Evolutionary conservation across 2,888 invertebrate species (phyloP).

Genomic region (Ophion ellenae): DNA sequence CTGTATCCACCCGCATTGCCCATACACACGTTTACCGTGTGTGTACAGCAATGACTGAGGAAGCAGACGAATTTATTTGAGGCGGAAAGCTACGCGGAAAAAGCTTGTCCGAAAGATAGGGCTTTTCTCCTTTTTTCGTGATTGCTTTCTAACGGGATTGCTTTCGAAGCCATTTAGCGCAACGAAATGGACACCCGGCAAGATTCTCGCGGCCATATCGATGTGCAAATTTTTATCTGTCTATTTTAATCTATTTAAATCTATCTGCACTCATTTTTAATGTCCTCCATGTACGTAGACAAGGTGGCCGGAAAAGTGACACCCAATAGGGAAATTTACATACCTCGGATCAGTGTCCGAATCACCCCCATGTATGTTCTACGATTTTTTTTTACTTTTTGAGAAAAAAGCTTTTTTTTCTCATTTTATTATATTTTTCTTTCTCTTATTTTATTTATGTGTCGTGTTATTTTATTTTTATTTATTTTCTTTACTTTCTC

Average conservation of each 20-base stretch:
- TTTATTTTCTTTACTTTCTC: no score
- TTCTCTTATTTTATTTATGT: no score
- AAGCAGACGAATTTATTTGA: constrained; percentile 59
- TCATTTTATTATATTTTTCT: no score
- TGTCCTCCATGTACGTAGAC: no score
- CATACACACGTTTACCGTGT: background rate
- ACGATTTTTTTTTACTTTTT: no score
- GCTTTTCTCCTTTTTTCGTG: constrained; percentile 57
- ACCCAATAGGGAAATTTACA: no score
- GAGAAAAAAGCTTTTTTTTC: no score
- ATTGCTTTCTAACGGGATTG: constrained; percentile 63
- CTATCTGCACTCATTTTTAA: background rate
- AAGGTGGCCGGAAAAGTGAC: no score
- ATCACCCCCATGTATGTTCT: no score
- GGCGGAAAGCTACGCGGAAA: constrained; percentile 42
- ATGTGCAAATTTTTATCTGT: background rate
- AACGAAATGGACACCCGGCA: constrained; percentile 44
- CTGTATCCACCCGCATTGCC: background rate
- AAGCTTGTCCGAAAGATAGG: constrained; percentile 51
- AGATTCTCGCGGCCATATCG: constrained; percentile 16
- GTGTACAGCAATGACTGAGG: constrained; percentile 45
- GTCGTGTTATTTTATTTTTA: no score
- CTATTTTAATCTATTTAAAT: background rate
- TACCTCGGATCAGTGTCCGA: no score
- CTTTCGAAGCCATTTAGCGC: constrained; percentile 59